These are phyloP conservation scores for Podarcis muralis DNA, from an alignment of 2,113 vertebrate species.

Conservation along the genomic window DNA sequence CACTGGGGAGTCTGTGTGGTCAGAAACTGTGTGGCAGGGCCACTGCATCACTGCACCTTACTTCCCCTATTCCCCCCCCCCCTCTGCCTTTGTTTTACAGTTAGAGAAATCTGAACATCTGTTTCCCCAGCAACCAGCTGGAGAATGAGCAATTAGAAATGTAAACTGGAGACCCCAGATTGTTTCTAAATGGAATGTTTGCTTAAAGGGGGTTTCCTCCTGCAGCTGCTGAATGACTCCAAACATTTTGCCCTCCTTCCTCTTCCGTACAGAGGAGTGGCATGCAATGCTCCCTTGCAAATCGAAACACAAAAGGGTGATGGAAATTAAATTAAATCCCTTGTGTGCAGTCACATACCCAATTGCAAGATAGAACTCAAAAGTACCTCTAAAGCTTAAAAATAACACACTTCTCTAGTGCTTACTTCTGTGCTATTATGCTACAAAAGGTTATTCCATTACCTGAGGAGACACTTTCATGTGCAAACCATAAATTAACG, in stretches of 20 bases:
- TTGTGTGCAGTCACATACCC: not conserved
- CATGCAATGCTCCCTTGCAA: slow-evolving; percentile 39
- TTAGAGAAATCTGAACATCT: slow-evolving; percentile 46
- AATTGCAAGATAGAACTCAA: slow-evolving; percentile 45
- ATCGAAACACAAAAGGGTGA: slow-evolving; percentile 42
- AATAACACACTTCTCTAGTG: not conserved
- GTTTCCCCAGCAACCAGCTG: slow-evolving; percentile 63
- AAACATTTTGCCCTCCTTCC: slow-evolving; percentile 53
- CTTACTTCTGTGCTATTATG: slow-evolving; percentile 25
- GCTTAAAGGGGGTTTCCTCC: slow-evolving; percentile 59
- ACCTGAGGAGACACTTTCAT: slow-evolving; percentile 31
- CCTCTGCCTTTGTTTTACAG: slow-evolving; percentile 33
- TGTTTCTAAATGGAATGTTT: slow-evolving; percentile 61
- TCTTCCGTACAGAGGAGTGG: slow-evolving; percentile 34
- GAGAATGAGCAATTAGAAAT: slow-evolving; percentile 63
- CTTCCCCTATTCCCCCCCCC: slow-evolving; percentile 1
- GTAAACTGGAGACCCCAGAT: slow-evolving; percentile 52
- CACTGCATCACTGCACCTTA: rapidly evolving
- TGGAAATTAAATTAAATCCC: slow-evolving; percentile 46
- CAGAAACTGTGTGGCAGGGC: not conserved
- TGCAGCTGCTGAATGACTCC: slow-evolving; percentile 46
- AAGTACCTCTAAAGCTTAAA: slow-evolving; percentile 33
- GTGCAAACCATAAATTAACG: slow-evolving; percentile 41
- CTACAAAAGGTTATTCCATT: slow-evolving; percentile 29
- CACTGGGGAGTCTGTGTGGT: not conserved